Conservation (phyloP, 2,888 invertebrate species). For the Biston stratarius region DNA sequence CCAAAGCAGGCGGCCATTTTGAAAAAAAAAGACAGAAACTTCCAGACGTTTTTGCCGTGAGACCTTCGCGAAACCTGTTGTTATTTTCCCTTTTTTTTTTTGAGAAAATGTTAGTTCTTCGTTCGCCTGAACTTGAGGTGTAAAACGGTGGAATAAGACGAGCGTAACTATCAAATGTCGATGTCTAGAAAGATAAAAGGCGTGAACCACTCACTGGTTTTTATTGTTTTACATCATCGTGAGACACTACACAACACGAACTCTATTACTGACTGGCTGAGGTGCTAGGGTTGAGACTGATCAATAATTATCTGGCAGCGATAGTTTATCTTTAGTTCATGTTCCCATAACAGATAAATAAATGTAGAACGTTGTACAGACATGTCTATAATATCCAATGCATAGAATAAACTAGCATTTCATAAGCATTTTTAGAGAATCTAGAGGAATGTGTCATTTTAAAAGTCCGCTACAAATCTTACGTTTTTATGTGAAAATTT, state of each 20-base stretch:
- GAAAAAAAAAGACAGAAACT: conserved; percentile 34
- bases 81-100: conserved; percentile 42
- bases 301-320: neutral
- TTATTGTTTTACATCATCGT: neutral
- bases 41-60: conserved; percentile 44
- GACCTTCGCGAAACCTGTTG: conserved; percentile 42
- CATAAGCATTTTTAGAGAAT: no score
- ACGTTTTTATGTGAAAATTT: no score
- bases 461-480: no score
- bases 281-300: neutral
- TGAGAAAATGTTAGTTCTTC: conserved; percentile 36
- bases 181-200: conserved; percentile 1
- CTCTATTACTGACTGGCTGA: neutral
- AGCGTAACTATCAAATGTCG: conserved; percentile 28
- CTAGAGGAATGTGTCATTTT: no score
- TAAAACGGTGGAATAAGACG: conserved; percentile 12
- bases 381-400: no score
- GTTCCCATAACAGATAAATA: no score
- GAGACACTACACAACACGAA: neutral
- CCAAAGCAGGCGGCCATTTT: conserved; percentile 47
- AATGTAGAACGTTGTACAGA: no score
- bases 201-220: neutral
- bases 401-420: no score
- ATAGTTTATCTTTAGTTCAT: neutral
- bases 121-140: conserved; percentile 28